Conservation (phyloP, 2,113 vertebrate genomes). For the Tupaia tana region DNA sequence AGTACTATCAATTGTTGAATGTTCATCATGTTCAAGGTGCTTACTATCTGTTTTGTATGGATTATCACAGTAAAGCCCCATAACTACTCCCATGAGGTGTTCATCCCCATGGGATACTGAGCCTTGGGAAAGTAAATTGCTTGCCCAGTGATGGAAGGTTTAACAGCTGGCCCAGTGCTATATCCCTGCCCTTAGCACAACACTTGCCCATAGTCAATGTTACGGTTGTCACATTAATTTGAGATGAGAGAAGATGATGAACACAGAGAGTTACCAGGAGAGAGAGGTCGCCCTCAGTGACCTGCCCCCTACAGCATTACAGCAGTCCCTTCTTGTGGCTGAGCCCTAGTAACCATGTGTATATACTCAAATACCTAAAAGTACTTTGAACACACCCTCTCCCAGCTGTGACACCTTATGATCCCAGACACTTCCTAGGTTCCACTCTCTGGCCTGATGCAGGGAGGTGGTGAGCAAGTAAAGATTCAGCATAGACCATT, state of each 20-base stretch:
- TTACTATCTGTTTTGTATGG: not conserved
- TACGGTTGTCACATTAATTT: not conserved
- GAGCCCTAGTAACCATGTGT: not conserved
- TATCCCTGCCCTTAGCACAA: not conserved
- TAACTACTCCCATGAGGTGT: not conserved
- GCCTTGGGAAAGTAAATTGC: not conserved
- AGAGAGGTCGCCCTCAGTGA: not conserved
- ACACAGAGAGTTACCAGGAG: not conserved
- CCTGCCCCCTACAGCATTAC: not conserved
- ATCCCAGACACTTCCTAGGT: not conserved
- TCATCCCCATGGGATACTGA: not conserved
- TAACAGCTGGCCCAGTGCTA: not conserved
- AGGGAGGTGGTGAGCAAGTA: not conserved
- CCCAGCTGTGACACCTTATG: not conserved
- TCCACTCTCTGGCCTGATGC: not conserved
- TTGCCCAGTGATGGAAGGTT: not conserved
- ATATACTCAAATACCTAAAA: not conserved
- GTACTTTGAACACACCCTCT: not conserved
- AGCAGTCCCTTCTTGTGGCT: not conserved
- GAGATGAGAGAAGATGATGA: not conserved
- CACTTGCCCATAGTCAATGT: not conserved
- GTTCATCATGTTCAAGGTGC: not conserved
- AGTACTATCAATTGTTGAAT: not conserved
- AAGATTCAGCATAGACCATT: fast-evolving
- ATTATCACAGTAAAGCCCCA: not conserved